Percentiles rank a stretch among this genome's conserved stretches.
Conservation (phyloP, 2,113 vertebrate genomes). For the Lipotes vexillifer region DNA sequence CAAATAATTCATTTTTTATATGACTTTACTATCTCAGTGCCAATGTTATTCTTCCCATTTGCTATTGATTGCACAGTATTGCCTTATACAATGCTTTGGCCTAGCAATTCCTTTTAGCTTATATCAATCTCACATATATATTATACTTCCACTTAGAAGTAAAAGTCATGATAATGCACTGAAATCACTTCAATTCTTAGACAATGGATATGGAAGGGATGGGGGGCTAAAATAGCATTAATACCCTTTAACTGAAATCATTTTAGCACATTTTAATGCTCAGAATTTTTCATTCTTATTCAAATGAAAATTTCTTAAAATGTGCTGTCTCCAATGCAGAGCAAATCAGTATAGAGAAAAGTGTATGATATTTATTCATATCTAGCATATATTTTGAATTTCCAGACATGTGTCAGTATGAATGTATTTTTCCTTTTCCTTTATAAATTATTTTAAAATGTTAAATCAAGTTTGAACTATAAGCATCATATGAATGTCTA, state of each 20-base stretch:
- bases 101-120: not conserved
- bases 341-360: conserved; percentile 30
- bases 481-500: not conserved
- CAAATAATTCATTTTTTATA: not conserved
- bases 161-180: not conserved
- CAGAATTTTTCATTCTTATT: conserved; percentile 50
- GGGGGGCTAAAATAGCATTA: not conserved
- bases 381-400: conserved; percentile 56
- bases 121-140: not conserved
- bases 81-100: not conserved
- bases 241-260: conserved; percentile 36
- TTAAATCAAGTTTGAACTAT: conserved; percentile 4
- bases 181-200: not conserved
- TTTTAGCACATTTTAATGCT: conserved; percentile 44
- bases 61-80: not conserved
- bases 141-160: not conserved
- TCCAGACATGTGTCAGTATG: conserved; percentile 41
- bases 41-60: not conserved
- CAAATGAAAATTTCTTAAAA: conserved; percentile 57
- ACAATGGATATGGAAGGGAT: not conserved
- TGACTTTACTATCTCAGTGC: not conserved
- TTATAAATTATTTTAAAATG: conserved; percentile 10
- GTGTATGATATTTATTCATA: conserved; percentile 52
- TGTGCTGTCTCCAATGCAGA: conserved; percentile 21
- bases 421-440: not conserved